Base-by-base conservation (phyloP, 2,113 vertebrate species). In the Numenius arquata region DNA sequence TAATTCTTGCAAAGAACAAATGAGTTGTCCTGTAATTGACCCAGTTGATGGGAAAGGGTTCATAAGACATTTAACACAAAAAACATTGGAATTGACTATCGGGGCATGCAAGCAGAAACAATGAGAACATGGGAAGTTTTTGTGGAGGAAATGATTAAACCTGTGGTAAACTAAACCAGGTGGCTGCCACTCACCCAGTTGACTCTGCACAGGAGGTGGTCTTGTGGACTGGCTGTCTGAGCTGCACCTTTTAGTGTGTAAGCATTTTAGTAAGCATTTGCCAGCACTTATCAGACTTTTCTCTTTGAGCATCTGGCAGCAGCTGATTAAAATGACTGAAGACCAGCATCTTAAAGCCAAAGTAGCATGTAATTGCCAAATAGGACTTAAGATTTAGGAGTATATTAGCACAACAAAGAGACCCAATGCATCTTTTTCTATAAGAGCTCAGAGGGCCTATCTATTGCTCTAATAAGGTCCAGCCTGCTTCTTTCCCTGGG, bases 311-410 rank as follows among this genome's bases (percentile, higher is more conserved):
- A 41, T 45, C 40, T 14, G 4, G 75, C 88, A 85, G 82, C n/a
- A 53, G 74, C 74, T 90, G 90, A 79, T 88, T 90, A 86, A 85
- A 90, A 92, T 83, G 62, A 73, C 11, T 34, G 63, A 93, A 83
- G 63, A 92, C 13, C 50, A 55, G 34, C 79, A 83, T 85, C 85
- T 79, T 90, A 80, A 92, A 96, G 45, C 92, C 92, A 93, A 92
- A 95, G 83, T 65, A 87, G n/a, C 76, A 91, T 75, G 47, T 77
- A 87, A 74, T 74, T 93, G 59, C 89, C 75, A 87, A 93, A 88
- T 11, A 74, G n/a, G n/a, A 58, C 52, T 59, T n/a, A 67, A 81
- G 65, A 92, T 67, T 90, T 58, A 77, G 68, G 26, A 89, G 23
- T 40, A 32, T 52, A 78, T 92, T 87, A 92, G 25, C 76, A 81